Evolutionary conservation across 2,888 invertebrate species (phyloP).

Genomic region (Drosophila picticornis): DNA sequence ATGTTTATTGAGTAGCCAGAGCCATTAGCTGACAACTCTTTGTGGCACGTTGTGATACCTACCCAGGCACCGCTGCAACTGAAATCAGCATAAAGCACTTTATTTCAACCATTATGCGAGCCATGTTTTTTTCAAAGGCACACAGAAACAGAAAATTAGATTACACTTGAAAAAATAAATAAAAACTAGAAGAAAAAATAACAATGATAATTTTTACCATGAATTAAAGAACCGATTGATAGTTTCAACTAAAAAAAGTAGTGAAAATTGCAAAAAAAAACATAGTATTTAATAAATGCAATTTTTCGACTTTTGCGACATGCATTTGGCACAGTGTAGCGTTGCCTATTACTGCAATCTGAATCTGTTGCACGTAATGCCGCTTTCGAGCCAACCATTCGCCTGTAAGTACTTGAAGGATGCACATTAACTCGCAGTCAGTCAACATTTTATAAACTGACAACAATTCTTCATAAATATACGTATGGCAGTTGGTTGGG

Average conservation of each 20-base stretch:
- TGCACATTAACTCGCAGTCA: constrained; percentile 56
- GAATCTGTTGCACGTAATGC: constrained; percentile 41
- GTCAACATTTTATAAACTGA: constrained; percentile 75
- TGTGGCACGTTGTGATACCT: constrained; percentile 16
- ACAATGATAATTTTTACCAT: too few species aligned
- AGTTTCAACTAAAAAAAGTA: not conserved
- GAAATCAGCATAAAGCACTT: constrained; percentile 16
- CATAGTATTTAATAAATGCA: not conserved
- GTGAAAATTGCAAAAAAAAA: not conserved
- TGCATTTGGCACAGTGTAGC: not conserved
- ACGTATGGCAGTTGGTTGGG: not conserved
- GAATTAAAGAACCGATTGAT: not conserved
- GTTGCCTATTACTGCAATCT: constrained; percentile 22
- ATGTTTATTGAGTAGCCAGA: constrained; percentile 75
- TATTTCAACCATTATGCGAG: constrained; percentile 54
- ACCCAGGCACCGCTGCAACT: constrained; percentile 12
- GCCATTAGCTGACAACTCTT: constrained; percentile 63
- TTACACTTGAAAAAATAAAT: not conserved
- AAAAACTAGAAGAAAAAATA: not conserved
- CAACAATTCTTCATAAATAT: constrained; percentile 69
- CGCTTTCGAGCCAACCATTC: not conserved
- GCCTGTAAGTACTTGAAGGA: constrained; percentile 17
- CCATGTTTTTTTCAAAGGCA: constrained; percentile 17
- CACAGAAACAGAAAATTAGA: not conserved
- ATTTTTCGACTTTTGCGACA: not conserved